Conservation (phyloP, 2,797 vertebrate genomes). For the Glossophaga mutica region DNA sequence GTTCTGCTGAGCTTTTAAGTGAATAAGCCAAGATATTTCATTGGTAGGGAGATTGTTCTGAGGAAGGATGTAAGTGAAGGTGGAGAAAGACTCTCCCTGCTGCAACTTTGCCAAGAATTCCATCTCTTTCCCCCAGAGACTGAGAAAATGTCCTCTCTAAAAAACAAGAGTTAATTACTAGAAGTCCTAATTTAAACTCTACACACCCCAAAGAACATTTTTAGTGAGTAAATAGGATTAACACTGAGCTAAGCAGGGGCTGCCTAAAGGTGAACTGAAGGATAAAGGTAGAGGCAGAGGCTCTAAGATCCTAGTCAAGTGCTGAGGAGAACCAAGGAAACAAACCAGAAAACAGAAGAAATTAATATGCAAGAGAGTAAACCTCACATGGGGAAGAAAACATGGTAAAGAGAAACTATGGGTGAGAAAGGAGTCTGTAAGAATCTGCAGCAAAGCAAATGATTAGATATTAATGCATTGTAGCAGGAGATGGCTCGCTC, state of each 20-base stretch:
- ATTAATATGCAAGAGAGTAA: not conserved
- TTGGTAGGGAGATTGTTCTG: not conserved
- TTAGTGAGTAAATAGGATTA: not conserved
- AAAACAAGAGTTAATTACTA: constrained; percentile 4
- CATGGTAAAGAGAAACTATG: not conserved
- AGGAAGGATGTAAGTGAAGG: not conserved
- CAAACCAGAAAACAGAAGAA: not conserved
- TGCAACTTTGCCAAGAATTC: not conserved
- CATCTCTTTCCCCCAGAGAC: not conserved
- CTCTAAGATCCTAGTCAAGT: not conserved
- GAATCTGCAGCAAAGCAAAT: not conserved
- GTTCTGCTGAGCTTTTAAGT: constrained; percentile 3
- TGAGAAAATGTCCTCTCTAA: constrained; percentile 1
- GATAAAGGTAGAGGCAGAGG: not conserved
- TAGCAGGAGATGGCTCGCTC: not conserved
- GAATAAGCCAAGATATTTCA: not conserved
- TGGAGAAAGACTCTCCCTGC: not conserved
- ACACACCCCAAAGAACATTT: not conserved
- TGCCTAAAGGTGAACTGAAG: not conserved
- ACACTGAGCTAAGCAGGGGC: not conserved
- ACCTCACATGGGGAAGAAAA: not conserved
- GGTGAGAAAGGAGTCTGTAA: not conserved
- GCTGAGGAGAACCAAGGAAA: not conserved
- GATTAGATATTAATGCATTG: not conserved
- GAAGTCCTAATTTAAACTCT: not conserved